Evolutionary conservation across 2,797 vertebrate genomes (phyloP).

Genomic region (Molossus alvarezi): DNA sequence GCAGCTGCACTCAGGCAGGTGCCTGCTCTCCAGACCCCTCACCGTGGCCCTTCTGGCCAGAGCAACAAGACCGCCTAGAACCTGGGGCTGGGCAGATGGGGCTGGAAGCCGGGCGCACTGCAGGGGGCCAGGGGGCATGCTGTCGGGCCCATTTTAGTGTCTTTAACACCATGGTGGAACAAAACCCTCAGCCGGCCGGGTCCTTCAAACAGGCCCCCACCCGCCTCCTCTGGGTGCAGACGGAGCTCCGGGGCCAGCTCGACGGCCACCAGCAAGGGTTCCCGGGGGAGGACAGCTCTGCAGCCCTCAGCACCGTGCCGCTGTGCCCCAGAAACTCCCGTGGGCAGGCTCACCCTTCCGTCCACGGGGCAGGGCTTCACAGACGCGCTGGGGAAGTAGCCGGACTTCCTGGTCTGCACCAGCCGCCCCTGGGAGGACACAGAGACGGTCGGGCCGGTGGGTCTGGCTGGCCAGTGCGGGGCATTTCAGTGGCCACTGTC

Average conservation of each 20-base stretch:
- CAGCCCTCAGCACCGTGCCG: background rate
- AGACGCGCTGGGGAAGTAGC: constrained; percentile 96
- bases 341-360: constrained; percentile 92
- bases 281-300: rapidly evolving
- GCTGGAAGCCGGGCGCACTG: background rate
- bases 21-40: rapidly evolving
- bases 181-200: too few relatives aligned
- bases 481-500: rapidly evolving
- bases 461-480: rapidly evolving
- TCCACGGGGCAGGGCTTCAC: constrained; percentile 97
- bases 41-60: rapidly evolving
- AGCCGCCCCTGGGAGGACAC: constrained; percentile 93
- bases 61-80: rapidly evolving
- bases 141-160: rapidly evolving
- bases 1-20: rapidly evolving
- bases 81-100: rapidly evolving
- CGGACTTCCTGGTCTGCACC: constrained; percentile 95
- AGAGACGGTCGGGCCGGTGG: rapidly evolving
- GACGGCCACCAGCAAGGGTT: background rate
- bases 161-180: background rate
- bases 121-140: rapidly evolving
- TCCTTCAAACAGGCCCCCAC: background rate
- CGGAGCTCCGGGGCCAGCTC: background rate
- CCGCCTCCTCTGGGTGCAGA: background rate
- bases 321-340: rapidly evolving